Base-by-base conservation (phyloP, 2,888 invertebrate species). In the Drosophila fulvimacula region DNA sequence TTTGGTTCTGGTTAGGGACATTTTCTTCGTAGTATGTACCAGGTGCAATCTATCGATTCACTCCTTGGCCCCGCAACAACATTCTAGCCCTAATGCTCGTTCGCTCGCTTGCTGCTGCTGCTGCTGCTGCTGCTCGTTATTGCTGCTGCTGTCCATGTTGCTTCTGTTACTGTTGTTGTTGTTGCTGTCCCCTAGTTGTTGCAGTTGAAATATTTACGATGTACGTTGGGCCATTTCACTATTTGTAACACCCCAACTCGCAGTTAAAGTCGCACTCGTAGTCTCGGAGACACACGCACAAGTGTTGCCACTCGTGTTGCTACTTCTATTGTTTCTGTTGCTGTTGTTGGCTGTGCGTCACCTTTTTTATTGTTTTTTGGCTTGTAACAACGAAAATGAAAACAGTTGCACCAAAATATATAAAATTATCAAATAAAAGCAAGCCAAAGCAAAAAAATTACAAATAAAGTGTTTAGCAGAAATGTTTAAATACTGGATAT, bases 31-130 rank as follows among this genome's bases (percentile, higher is more conserved):
- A 62, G 65, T 70, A 78, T 69, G 88, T 88, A 88, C 82, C 86
- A 86, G 86, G 86, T 86, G 86, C 86, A 86, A 89, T 86, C 88
- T 87, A 89, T 86, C 89, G 86, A 89, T 89, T 88, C 83, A 48
- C 70, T 42, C 52, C 69, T 53, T 61, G 39, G 52, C 39, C 68
- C 63, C 76, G 46, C 64, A 34, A 15, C 42, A 32, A 13, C 61
- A 52, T 58, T 38, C 41, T 51, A 52, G 66, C 52, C 51, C 53
- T 55, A 19, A 41, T 36, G 46, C 36, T 56, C 59, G 11, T 36
- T 46, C 34, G n/a, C 61, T 48, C 66, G 61, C 52, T 63, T 73
- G 69, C 75, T 63, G 66, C 77, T 82, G 64, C 76, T 84, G 82
- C 73, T 84, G 82, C 53, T 87, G 83, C 13, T 44, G 42, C 52